These are phyloP conservation scores for Scleropages formosus DNA, from an alignment of 2,797 vertebrate genomes.

Conservation along the genomic window DNA sequence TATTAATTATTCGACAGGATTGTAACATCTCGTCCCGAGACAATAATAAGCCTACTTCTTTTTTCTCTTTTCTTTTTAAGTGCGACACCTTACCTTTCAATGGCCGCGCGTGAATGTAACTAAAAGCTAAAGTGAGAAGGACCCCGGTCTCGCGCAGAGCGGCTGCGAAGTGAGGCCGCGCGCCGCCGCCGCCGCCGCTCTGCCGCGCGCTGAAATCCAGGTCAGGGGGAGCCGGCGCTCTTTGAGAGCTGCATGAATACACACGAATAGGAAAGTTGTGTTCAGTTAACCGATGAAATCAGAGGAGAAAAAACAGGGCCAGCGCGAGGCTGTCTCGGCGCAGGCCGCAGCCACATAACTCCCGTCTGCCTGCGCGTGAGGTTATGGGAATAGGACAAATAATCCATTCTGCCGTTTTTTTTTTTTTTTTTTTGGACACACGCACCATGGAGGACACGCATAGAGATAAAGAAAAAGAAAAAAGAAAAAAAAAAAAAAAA, in stretches of 20 bases:
- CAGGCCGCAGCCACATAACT: constrained; percentile 63
- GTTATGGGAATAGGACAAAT: constrained; percentile 63
- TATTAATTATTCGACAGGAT: too few species aligned
- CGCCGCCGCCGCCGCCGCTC: constrained; percentile 48
- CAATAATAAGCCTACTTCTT: constrained; percentile 6
- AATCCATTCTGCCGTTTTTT: constrained; percentile 60
- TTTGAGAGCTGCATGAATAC: constrained; percentile 93
- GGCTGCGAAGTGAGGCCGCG: constrained; percentile 45
- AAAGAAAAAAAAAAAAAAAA: constrained; percentile 48
- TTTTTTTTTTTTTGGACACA: constrained; percentile 46
- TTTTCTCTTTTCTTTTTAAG: constrained; percentile 28
- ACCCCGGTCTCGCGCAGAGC: constrained; percentile 49
- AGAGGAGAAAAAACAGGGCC: constrained; percentile 70
- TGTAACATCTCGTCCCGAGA: not conserved
- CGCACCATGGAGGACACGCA: constrained; percentile 48
- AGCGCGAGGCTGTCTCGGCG: constrained; percentile 68
- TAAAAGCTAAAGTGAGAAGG: constrained; percentile 35
- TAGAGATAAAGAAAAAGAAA: constrained; percentile 30
- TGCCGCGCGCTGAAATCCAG: constrained; percentile 52
- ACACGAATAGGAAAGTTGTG: constrained; percentile 93
- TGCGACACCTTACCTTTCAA: constrained; percentile 45
- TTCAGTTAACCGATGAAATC: constrained; percentile 91
- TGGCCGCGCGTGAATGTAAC: constrained; percentile 34
- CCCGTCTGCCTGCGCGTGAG: constrained; percentile 51
- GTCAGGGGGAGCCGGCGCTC: constrained; percentile 71